These are phyloP conservation scores for Phaetusa simplex DNA, from an alignment of 2,113 vertebrate species.

Conservation along the genomic window DNA sequence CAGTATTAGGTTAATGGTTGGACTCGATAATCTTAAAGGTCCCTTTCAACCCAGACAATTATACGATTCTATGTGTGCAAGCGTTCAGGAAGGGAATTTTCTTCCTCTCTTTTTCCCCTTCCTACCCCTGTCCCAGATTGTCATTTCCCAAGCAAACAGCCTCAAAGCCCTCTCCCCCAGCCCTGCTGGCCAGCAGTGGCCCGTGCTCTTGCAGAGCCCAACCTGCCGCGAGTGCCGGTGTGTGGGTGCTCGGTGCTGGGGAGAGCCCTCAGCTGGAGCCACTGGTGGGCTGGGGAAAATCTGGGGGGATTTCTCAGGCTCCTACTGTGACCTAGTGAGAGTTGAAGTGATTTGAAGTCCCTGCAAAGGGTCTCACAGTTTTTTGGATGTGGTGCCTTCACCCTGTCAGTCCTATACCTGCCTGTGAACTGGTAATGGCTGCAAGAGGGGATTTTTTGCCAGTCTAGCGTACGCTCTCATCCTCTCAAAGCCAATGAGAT, in stretches of 20 bases:
- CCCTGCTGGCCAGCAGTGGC: not conserved
- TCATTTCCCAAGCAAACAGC: not conserved
- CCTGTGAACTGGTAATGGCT: not conserved
- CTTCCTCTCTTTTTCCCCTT: not conserved
- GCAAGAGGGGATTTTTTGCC: not conserved
- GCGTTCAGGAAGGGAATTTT: not conserved
- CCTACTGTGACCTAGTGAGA: not conserved
- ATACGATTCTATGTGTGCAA: not conserved
- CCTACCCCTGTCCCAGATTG: too few species aligned
- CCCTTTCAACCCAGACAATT: not conserved
- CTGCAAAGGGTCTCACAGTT: not conserved
- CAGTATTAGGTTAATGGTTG: not conserved
- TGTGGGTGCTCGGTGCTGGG: not conserved
- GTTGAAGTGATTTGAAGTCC: not conserved
- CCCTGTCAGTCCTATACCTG: not conserved
- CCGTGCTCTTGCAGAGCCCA: not conserved
- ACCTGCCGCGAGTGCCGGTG: accelerated
- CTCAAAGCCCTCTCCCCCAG: accelerated
- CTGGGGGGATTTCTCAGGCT: not conserved
- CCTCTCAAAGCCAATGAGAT: not conserved
- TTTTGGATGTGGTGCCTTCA: not conserved
- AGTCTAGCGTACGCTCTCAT: not conserved
- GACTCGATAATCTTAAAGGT: not conserved
- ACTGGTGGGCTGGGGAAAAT: not conserved
- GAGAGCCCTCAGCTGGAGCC: not conserved